Evolutionary conservation across 2,888 invertebrate genomes (phyloP), one percentile per base, ranked within the genome.

Genomic region (Portevinia maculata): DNA sequence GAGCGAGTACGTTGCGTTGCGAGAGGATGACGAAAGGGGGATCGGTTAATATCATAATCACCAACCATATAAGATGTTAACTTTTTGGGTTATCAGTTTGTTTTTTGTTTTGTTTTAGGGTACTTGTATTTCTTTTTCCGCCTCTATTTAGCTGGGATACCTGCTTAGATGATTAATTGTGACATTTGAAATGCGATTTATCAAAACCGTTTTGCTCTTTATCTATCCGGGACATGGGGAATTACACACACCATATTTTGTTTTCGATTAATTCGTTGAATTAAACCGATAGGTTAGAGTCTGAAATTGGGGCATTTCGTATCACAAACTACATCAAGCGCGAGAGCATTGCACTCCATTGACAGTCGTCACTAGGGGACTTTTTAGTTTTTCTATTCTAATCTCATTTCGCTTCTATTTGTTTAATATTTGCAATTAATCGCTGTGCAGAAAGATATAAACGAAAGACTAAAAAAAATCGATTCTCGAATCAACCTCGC

Each of bases 371-470:
- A 53, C 15, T 70, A 44, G 30, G 11, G 21, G 15, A 53, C 8
- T 74, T 24, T 37, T 21, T 30, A n/a, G 11, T 46, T 24, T 55
- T 24, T 65, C 52, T 78, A 48, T 76, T 57, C 52, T 79, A 46
- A 74, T 74, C 74, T 41, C 52, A 37, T 53, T 44, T 67, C 32
- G 65, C 28, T 74, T 74, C 69, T 69, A 59, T 60, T 75, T 69
- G 67, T 76, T 76, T 75, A 52, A 70, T 64, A 64, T 74, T 74
- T 71, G 71, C 78, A 62, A 83, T 83, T 73, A 65, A 78, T 78
- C 71, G 44, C 70, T 64, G 70, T 75, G 76, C 70, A 76, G 71
- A 44, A 79, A 73, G 52, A 60, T 60, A 37, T 53, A 46, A 19
- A 71, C 17, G n/a, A 57, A 11, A 53, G 24, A 70, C 28, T 48